Conservation (phyloP, 2,888 invertebrate species). For the Antheraea assamensis region DNA sequence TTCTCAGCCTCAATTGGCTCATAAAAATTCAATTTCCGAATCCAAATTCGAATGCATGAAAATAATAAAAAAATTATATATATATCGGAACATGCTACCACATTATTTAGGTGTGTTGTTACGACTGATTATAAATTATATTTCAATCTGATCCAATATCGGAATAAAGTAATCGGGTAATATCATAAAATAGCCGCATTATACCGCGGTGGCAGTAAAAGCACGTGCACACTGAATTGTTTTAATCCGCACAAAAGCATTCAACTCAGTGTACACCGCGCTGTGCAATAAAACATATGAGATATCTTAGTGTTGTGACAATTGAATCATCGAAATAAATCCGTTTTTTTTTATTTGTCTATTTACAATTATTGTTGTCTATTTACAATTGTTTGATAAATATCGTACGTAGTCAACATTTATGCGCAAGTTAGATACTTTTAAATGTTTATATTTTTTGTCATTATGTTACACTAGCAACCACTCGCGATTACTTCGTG, state of each 20-base stretch:
- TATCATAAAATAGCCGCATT: constrained; percentile 54
- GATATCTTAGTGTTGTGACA: constrained; percentile 46
- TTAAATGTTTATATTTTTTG: too few species aligned
- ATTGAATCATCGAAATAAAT: neutral
- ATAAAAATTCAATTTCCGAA: neutral
- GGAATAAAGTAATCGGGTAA: constrained; percentile 63
- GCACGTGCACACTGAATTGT: constrained; percentile 69
- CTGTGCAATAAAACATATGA: constrained; percentile 62
- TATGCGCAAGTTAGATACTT: too few species aligned
- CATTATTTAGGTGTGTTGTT: constrained; percentile 46
- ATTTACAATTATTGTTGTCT: too few species aligned
- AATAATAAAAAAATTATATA: too few species aligned
- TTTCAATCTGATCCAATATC: constrained; percentile 54
- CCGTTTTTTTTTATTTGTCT: neutral
- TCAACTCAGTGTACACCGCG: constrained; percentile 58
- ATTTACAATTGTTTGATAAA: too few species aligned
- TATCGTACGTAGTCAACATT: too few species aligned
- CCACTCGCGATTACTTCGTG: too few species aligned
- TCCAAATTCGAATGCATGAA: neutral
- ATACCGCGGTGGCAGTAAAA: constrained; percentile 43
- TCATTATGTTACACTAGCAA: too few species aligned
- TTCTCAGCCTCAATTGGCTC: neutral
- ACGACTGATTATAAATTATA: constrained; percentile 38
- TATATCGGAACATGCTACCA: constrained; percentile 58
- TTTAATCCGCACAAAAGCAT: constrained; percentile 63